A percentile compares a stretch with the other conserved stretches of the same genome.
Conservation (phyloP, 2,113 vertebrate species). For the Brachyhypopomus gauderio region DNA sequence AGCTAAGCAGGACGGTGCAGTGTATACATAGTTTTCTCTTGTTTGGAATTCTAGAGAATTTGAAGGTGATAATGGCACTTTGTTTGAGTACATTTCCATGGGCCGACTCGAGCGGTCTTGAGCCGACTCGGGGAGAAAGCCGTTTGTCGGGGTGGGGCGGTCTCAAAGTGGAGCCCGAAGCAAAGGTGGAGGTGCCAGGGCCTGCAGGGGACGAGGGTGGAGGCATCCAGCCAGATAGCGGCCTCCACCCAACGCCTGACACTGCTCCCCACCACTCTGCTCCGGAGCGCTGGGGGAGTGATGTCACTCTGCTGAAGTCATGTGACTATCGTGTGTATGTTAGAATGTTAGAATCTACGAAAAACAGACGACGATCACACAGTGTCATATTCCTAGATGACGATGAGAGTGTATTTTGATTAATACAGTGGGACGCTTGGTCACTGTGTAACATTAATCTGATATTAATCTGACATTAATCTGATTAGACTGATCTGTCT, state of each 20-base stretch:
- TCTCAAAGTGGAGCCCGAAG: conserved; percentile 1
- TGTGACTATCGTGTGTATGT: too few species aligned
- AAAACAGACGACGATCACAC: background rate
- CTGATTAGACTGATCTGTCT: too few species aligned
- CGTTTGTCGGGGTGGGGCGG: background rate
- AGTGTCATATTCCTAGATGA: too few species aligned
- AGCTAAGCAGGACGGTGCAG: background rate
- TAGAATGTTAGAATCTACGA: background rate
- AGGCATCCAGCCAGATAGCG: background rate
- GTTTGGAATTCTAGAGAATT: conserved; percentile 9
- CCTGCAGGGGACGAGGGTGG: background rate
- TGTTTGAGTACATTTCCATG: background rate
- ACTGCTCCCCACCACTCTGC: too few species aligned
- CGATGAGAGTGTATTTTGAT: too few species aligned
- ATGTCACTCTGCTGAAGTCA: too few species aligned
- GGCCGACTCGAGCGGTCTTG: background rate
- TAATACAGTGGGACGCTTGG: too few species aligned
- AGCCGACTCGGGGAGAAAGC: background rate
- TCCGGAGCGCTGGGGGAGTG: too few species aligned
- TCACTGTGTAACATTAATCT: too few species aligned
- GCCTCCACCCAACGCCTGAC: background rate
- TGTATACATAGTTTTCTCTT: conserved; percentile 22
- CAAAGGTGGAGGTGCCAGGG: too few species aligned
- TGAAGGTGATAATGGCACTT: conserved; percentile 10
- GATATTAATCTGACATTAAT: too few species aligned